phyloP scores from a whole-genome alignment of 1,140 invertebrate genomes.

The Drosophila micromelanica region DNA sequence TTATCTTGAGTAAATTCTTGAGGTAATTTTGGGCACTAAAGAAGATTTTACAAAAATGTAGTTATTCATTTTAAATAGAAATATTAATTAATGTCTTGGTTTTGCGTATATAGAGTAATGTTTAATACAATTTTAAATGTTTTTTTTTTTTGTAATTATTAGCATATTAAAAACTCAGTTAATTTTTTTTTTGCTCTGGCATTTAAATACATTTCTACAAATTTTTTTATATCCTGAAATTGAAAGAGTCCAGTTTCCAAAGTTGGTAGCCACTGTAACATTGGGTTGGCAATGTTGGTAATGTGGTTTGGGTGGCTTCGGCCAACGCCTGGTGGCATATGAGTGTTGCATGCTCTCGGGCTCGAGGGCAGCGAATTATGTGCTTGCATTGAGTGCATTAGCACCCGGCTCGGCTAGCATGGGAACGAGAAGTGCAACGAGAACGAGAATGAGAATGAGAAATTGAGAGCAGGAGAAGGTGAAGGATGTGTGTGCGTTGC shows the following conservation, averaged over 20 bases:
- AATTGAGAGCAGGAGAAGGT: constrained; percentile 12
- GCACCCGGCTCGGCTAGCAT: constrained; percentile 54
- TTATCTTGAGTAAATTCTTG: too few relatives aligned
- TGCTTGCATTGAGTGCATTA: constrained; percentile 79
- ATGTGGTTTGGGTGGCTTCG: constrained; percentile 22
- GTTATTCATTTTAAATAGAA: too few relatives aligned
- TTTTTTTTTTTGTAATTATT: too few relatives aligned
- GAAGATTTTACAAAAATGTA: too few relatives aligned
- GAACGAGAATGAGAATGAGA: constrained; percentile 15
- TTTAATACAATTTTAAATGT: too few relatives aligned
- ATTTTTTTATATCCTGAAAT: too few relatives aligned
- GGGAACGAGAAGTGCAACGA: constrained; percentile 19
- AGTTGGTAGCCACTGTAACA: constrained; percentile 56
- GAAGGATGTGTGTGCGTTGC: not conserved
- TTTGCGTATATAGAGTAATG: too few relatives aligned
- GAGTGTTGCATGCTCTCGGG: constrained; percentile 61
- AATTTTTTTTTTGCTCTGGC: too few relatives aligned
- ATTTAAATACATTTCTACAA: too few relatives aligned
- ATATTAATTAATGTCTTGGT: too few relatives aligned
- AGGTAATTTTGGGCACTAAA: too few relatives aligned
- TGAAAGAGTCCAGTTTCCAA: constrained; percentile 10
- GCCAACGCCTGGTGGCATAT: constrained; percentile 52
- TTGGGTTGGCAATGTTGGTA: constrained; percentile 12
- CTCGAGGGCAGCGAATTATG: constrained; percentile 78
- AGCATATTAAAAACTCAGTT: too few relatives aligned